Evolutionary conservation across 1,140 invertebrate genomes (phyloP).

Genomic region (Drosophila paulistorum): DNA sequence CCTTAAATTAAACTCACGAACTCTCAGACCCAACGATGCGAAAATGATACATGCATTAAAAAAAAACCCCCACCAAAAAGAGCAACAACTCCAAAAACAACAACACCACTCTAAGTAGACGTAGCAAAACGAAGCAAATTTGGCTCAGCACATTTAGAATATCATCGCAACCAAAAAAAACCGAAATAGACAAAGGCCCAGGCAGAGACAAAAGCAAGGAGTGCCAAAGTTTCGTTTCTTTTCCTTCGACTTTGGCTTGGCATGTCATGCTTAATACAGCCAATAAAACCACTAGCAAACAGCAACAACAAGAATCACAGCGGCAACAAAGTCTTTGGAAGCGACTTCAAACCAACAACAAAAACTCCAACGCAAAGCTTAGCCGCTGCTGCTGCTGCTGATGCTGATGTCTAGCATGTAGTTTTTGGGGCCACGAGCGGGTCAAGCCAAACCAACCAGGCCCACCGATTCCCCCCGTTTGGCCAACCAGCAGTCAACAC

Average conservation of each 20-base stretch:
- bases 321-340: slow-evolving; percentile 45
- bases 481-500: slow-evolving; percentile 49
- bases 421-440: slow-evolving; percentile 77
- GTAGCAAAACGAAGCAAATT: slow-evolving; percentile 77
- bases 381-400: background rate
- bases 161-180: slow-evolving; percentile 63
- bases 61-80: slow-evolving; percentile 36
- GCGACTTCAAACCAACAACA: slow-evolving; percentile 37
- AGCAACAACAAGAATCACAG: slow-evolving; percentile 33
- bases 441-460: slow-evolving; percentile 57
- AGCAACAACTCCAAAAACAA: slow-evolving; percentile 34
- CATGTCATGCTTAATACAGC: slow-evolving; percentile 78
- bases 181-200: slow-evolving; percentile 52
- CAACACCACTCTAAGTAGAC: slow-evolving; percentile 50
- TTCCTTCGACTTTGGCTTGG: slow-evolving; percentile 62
- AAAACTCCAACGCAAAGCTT: slow-evolving; percentile 65
- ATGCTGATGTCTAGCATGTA: slow-evolving; percentile 58
- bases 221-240: slow-evolving; percentile 53
- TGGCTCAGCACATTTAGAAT: slow-evolving; percentile 79
- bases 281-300: slow-evolving; percentile 70
- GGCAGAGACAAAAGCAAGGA: slow-evolving; percentile 66
- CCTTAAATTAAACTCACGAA: slow-evolving; percentile 81
- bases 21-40: slow-evolving; percentile 70
- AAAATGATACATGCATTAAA: slow-evolving; percentile 80
- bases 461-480: background rate